Conservation (phyloP, 2,797 vertebrate genomes). For the Apogon talboti region DNA sequence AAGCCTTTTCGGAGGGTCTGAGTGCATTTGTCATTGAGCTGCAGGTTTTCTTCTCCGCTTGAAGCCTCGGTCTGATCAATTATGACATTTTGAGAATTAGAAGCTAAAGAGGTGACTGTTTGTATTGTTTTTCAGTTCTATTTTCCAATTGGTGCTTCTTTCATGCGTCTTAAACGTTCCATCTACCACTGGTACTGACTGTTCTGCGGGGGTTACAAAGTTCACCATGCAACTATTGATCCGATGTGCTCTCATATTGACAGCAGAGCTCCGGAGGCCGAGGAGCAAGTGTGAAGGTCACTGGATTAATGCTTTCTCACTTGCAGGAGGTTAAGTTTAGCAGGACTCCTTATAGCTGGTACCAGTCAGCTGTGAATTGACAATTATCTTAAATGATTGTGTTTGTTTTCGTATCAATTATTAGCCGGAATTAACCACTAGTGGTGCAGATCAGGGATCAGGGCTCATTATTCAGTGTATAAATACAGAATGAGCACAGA, state of each 20-base stretch:
- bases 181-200: background rate
- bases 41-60: slow-evolving; percentile 45
- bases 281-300: slow-evolving; percentile 68
- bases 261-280: slow-evolving; percentile 45
- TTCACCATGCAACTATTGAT: slow-evolving; percentile 63
- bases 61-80: slow-evolving; percentile 33
- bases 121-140: background rate
- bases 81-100: slow-evolving; percentile 37
- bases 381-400: slow-evolving; percentile 59
- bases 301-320: slow-evolving; percentile 47
- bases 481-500: slow-evolving; percentile 39
- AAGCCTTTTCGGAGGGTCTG: too few species aligned
- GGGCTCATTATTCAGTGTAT: slow-evolving; percentile 44
- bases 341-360: slow-evolving; percentile 29
- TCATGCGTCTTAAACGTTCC: slow-evolving; percentile 1
- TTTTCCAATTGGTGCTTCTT: background rate
- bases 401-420: slow-evolving; percentile 58
- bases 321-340: slow-evolving; percentile 44
- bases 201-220: slow-evolving; percentile 26
- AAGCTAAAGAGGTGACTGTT: background rate
- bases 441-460: slow-evolving; percentile 48
- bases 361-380: slow-evolving; percentile 53
- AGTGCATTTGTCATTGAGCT: slow-evolving; percentile 38
- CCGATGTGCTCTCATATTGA: slow-evolving; percentile 50
- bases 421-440: slow-evolving; percentile 39